Base-by-base conservation (phyloP, 2,113 vertebrate genomes). In the Caracal caracal region DNA sequence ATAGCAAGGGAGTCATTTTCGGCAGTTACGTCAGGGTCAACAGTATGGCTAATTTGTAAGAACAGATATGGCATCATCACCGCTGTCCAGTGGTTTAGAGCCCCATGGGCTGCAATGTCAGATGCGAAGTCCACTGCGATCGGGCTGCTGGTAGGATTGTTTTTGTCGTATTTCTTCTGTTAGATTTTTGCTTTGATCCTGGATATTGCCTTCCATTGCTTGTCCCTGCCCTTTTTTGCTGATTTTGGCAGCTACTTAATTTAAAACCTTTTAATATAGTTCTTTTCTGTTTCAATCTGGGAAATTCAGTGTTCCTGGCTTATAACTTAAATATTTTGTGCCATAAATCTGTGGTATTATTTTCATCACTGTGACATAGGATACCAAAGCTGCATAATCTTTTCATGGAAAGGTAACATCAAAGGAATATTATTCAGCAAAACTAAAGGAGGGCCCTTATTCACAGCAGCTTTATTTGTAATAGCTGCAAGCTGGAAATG, bases 101-200 rank as follows among this genome's bases (percentile, higher is more conserved):
- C n/a, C 15, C 5, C 1, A n/a, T 10, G 19, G 75, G 19, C n/a
- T 47, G 26, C 10, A n/a, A 10, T 30, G 8, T 51, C 40, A 43
- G 13, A 28, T 1, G 1, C 30, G 30, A 43, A 56, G 59, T 10
- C 8, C 1, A 30, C 65, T 35, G 10, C 37, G 17, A 6, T 1
- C 10, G 1, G 43, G 10, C 3, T 6, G 12, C 3, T 28, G 3
- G 1, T 33, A 17, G 30, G 2, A 3, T n/a, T 13, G 3, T 63
- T 26, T 40, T 63, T 56, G 4, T 53, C 19, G 0, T 16, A 8
- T 56, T 88, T 88, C 11, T 75, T 89, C 26, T 24, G 1, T 53
- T 73, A 6, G 0, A 12, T 37, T 75, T 88, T 71, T 61, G 10
- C 49, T 83, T 0, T 37, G 17, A 43, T 65, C 10, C 28, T 85